Base-by-base conservation (phyloP, 2,113 vertebrate genomes). In the Edolisoma coerulescens region DNA sequence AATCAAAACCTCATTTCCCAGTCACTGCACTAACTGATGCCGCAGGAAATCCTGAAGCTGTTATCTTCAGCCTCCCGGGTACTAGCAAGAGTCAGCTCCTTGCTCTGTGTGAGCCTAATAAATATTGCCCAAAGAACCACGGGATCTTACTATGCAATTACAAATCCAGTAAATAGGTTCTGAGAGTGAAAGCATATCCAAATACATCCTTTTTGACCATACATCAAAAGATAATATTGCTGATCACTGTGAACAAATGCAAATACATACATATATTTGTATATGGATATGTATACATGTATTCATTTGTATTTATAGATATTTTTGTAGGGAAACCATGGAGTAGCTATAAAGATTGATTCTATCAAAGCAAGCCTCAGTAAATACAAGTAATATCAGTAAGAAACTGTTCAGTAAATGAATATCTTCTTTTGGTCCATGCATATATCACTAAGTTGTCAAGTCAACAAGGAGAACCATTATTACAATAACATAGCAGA, bases 71-170 rank as follows among this genome's bases (percentile, higher is more conserved):
- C 81, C 97, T 96, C 89, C 85, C 94, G 92, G 80, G 93, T 90
- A 95, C 88, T 52, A 95, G 56, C 6, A 16, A 95, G 73, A 95
- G 76, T 93, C 91, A 93, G 92, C 87, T 95, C 57, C 65, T 96
- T 77, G 87, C 93, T 97, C 92, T 94, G 93, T 74, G 71, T 91
- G 95, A 97, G 79, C 63, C 92, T 97, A 96, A 98, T 95, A 96
- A 96, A 96, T 16, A 32, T 89, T 96, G 69, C 74, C 90, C 77
- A 95, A 96, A 93, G 89, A 97, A 96, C 84, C 88, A 81, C 68
- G 32, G 75, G 89, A 94, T 68, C 74, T 87, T 95, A 78, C 84
- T 42, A n/a, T 32, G 63, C 54, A 90, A 87, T 91, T 74, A 86
- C 65, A 95, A 95, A 74, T 64, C 84, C 84, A 89, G 79, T 67